Conservation (phyloP, 2,797 vertebrate genomes). For the Meda fulgida region DNA sequence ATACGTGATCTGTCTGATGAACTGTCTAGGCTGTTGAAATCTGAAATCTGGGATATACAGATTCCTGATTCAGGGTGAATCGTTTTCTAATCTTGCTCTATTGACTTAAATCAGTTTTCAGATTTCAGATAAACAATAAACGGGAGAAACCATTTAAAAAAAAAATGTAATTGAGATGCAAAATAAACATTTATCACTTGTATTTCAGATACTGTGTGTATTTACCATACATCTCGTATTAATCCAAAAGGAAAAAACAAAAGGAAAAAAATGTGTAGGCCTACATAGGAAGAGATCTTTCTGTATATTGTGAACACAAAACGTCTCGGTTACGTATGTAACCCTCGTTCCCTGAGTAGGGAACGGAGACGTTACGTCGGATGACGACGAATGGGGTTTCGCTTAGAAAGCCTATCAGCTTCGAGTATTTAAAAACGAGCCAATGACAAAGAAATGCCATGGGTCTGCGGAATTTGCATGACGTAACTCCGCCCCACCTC, state of each 20-base stretch:
- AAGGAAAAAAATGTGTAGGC: neutral
- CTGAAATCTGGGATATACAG: conserved; percentile 5
- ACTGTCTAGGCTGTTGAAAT: conserved; percentile 6
- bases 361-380: too few relatives aligned
- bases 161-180: neutral
- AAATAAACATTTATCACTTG: neutral
- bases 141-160: neutral
- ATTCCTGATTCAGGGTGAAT: conserved; percentile 7
- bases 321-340: too few relatives aligned
- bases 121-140: conserved; percentile 10
- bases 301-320: neutral
- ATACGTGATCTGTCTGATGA: conserved; percentile 29
- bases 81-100: conserved; percentile 22
- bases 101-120: conserved; percentile 30
- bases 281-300: neutral
- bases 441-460: too few relatives aligned
- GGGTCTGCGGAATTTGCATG: too few relatives aligned
- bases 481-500: too few relatives aligned
- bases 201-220: neutral
- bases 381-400: too few relatives aligned
- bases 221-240: neutral
- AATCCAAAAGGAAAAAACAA: neutral
- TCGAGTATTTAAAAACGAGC: too few relatives aligned
- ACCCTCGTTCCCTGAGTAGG: too few relatives aligned
- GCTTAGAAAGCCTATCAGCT: too few relatives aligned